A percentile compares a stretch with the other conserved stretches of the same genome.
Conservation (phyloP, 1,140 invertebrate genomes). For the Lutraria rhynchaena region DNA sequence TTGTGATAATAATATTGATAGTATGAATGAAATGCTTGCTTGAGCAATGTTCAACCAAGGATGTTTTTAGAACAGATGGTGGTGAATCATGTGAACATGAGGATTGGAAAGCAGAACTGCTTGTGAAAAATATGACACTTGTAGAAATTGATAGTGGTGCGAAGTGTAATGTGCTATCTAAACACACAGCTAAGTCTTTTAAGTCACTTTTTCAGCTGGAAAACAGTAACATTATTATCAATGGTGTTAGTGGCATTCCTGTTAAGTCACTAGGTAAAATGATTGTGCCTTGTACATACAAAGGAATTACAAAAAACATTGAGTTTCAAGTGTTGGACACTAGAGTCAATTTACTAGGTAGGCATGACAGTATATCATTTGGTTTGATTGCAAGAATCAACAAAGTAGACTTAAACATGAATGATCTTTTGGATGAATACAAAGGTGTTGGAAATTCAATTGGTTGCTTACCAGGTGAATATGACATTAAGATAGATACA, state of each 20-base stretch:
- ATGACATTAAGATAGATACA: slow-evolving; percentile 70
- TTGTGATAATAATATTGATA: neutral
- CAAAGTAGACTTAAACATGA: neutral
- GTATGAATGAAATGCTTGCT: slow-evolving; percentile 43
- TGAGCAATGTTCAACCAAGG: slow-evolving; percentile 26
- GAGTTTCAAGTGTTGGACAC: slow-evolving; percentile 51
- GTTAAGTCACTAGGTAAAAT: slow-evolving; percentile 41
- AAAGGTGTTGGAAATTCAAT: slow-evolving; percentile 53
- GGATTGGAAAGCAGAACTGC: slow-evolving; percentile 10
- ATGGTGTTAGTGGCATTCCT: slow-evolving; percentile 35
- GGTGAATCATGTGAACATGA: neutral
- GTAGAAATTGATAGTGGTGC: slow-evolving; percentile 59
- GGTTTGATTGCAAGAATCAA: slow-evolving; percentile 48
- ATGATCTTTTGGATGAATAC: slow-evolving; percentile 48
- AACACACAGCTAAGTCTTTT: slow-evolving; percentile 26
- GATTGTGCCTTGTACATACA: slow-evolving; percentile 43
- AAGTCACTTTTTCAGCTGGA: neutral
- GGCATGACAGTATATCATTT: slow-evolving; percentile 25
- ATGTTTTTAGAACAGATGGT: slow-evolving; percentile 12
- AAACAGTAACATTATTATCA: slow-evolving; percentile 29
- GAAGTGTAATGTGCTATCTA: slow-evolving; percentile 39
- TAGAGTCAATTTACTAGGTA: slow-evolving; percentile 22
- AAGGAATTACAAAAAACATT: slow-evolving; percentile 1
- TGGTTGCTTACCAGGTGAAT: slow-evolving; percentile 54
- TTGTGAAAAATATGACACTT: neutral